Evolutionary conservation across 2,797 vertebrate species (phyloP), one percentile per base, ranked within the genome.

Genomic region (Merluccius polli): DNA sequence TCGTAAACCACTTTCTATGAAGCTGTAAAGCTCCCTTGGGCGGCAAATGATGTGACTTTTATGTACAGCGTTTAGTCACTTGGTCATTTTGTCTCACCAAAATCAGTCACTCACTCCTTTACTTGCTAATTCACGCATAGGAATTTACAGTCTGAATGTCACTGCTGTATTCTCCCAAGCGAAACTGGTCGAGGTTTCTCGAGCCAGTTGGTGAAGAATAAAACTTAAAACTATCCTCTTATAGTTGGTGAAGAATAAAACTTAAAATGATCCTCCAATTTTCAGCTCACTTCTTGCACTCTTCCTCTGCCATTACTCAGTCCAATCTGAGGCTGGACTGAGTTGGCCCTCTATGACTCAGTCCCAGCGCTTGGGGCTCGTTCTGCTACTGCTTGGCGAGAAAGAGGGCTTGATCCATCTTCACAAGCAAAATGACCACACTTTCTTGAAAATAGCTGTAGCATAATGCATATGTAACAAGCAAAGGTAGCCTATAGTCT

Each of bases 281-380:
- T 21, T 27, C 9, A 13, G 52, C 77, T 70, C 71, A 65, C 76
- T 79, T 82, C 75, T 73, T 35, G 71, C 78, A 73, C 69, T 79
- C 73, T 78, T 74, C 72, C 73, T 59, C 44, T 72, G 72, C 63
- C 72, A 71, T 72, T 67, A 1, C 75, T 70, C 36, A 30, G 29
- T 74, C 73, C 73, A 52, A 73, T 79, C 3, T 71, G 71, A 38
- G 79, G 65, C 18, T 70, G 70, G 72, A 77, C 36, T 21, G 8
- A 77, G 59, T 69, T 33, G 15, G 16, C 32, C 59, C 52, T 78
- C 72, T 32, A 13, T 31, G 73, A 74, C 3, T 4, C 77, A 21
- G 73, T 24, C 71, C 44, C 75, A 75, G 75, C 18, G 18, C 29
- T 30, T n/a, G 59, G 52, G 72, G 30, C 29, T 68, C 24, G 12